These are phyloP conservation scores for Porites rus DNA, from an alignment of 92 coral and sea anemone species.

Conservation along the genomic window DNA sequence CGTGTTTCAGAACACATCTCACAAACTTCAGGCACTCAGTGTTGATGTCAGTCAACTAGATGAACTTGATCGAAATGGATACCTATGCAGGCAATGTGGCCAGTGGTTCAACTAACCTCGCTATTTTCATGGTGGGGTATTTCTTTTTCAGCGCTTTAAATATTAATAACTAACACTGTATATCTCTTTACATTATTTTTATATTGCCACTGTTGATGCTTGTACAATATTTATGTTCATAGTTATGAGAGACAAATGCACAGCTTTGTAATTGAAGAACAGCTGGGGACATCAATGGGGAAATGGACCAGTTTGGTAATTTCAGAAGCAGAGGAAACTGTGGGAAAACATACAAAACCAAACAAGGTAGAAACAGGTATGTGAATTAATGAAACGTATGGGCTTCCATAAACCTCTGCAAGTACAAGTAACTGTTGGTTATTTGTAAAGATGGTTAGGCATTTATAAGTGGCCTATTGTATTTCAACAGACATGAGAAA, in stretches of 20 bases:
- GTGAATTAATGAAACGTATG: neutral
- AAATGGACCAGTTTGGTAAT: conserved; percentile 40
- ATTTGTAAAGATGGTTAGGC: neutral
- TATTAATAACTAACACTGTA: neutral
- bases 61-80: conserved; percentile 43
- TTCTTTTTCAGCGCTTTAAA: conserved; percentile 12
- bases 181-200: too few relatives aligned
- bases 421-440: neutral
- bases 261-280: conserved; percentile 33
- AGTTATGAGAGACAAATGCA: conserved; percentile 50
- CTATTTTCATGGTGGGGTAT: conserved; percentile 38
- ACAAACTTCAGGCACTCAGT: conserved; percentile 27
- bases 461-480: neutral
- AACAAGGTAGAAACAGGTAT: conserved; percentile 53
- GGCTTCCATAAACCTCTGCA: too few relatives aligned
- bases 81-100: conserved; percentile 46
- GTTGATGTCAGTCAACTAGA: conserved; percentile 40
- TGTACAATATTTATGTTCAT: neutral
- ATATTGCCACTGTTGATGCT: too few relatives aligned
- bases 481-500: conserved; percentile 46
- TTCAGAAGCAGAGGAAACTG: conserved; percentile 43
- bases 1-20: conserved; percentile 39
- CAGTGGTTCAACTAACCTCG: conserved; percentile 37
- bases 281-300: conserved; percentile 20
- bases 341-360: conserved; percentile 51